Evolutionary conservation across 2,797 vertebrate genomes (phyloP), one percentile per base, ranked within the genome.

Genomic region (Nyctibius grandis): DNA sequence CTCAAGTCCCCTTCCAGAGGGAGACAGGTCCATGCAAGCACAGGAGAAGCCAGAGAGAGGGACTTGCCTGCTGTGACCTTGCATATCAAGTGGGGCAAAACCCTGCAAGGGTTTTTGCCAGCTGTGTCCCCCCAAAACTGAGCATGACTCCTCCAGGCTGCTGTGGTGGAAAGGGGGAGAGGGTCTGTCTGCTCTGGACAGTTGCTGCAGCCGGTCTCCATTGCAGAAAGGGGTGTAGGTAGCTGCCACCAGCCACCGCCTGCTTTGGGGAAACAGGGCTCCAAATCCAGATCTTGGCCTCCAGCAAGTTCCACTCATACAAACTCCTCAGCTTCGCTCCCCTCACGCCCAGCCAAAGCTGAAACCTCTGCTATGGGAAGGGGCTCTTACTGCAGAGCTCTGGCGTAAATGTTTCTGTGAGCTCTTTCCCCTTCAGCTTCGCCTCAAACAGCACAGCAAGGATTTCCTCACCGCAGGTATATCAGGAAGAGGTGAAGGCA

Each of bases 41-140:
- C 36, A 65, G 20, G 12, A 85, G 20, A 64, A 82, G 20, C 4
- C 3, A 1, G 15, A 57, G 19, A 72, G 18, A 33, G 14, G 3
- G 15, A 76, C 15, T 42, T 78, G 5, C 34, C 47, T 81, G 23
- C 61, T 34, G 9, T 45, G 26, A 38, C 20, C 13, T 50, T 44
- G 28, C 28, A 40, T 26, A 51, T 12, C 0, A 0, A 48, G 18
- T 14, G 5, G 12, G 19, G 8, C 17, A 86, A 91, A 89, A 44
- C 23, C 5, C 26, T 1, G 1, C 11, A 26, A 69, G 33, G 7
- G 4, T 2, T 7, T 17, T 17, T 5, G 1, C 56, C 19, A 85
- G 60, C 13, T 12, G 14, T 3, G 3, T 34, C 68, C 57, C 38
- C 26, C 42, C 31, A 31, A 23, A 63, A 36, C 65, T 23, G 9